A percentile compares a stretch with the other conserved stretches of the same genome.
Evolutionary conservation across 1,140 invertebrate species (phyloP).

Genomic region (Drosophila murphyi): DNA sequence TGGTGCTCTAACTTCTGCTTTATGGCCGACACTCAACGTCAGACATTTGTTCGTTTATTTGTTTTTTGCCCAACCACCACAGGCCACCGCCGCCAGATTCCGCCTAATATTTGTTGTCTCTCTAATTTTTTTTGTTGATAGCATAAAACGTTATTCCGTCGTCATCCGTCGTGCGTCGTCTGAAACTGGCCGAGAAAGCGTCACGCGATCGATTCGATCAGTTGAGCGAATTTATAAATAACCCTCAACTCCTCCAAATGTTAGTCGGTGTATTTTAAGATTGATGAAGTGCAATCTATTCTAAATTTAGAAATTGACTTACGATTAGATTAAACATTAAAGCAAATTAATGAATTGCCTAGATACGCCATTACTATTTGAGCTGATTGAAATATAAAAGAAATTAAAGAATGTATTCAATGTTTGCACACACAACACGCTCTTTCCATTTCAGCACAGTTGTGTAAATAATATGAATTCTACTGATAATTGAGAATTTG

Average conservation of each 20-base stretch:
- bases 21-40: slow-evolving; percentile 31
- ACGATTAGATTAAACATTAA: not conserved
- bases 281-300: not conserved
- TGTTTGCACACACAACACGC: not conserved
- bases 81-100: too few relatives aligned
- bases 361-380: too few relatives aligned
- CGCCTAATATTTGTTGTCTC: slow-evolving; percentile 28
- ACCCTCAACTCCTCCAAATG: not conserved
- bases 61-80: not conserved
- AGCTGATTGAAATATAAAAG: too few relatives aligned
- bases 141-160: slow-evolving; percentile 63
- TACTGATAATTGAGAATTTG: slow-evolving; percentile 8
- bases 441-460: not conserved
- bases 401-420: not conserved
- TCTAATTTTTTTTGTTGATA: slow-evolving; percentile 35
- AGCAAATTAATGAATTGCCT: not conserved
- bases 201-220: slow-evolving; percentile 64
- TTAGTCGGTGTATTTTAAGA: not conserved
- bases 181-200: slow-evolving; percentile 6
- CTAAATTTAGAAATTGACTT: slow-evolving; percentile 5
- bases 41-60: slow-evolving; percentile 4
- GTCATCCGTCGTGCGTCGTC: not conserved
- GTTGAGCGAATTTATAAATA: slow-evolving; percentile 23
- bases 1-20: slow-evolving; percentile 65
- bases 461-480: not conserved